These are phyloP conservation scores for Crossocerus cetratus DNA, from an alignment of 2,888 invertebrate species.

Conservation along the genomic window DNA sequence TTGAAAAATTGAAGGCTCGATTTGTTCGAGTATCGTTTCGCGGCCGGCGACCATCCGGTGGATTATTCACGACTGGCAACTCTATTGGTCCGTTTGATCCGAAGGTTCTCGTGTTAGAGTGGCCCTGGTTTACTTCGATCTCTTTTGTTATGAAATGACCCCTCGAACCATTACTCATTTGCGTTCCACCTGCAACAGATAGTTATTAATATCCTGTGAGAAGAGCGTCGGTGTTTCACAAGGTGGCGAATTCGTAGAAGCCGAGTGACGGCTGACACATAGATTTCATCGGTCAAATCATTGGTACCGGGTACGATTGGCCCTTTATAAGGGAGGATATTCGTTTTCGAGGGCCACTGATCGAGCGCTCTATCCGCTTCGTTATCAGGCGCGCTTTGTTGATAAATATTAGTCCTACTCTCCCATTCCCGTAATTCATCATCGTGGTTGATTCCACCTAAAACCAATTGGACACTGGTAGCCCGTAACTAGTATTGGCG, in stretches of 20 bases:
- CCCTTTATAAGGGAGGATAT: slow-evolving; percentile 48
- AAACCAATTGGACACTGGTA: slow-evolving; percentile 13
- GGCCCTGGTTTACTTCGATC: slow-evolving; percentile 63
- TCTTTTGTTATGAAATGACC: slow-evolving; percentile 63
- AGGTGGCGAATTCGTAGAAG: too few relatives aligned
- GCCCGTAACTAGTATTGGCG: not conserved
- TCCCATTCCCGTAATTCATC: slow-evolving; percentile 48
- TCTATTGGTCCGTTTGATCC: slow-evolving; percentile 18
- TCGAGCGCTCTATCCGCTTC: slow-evolving; percentile 55
- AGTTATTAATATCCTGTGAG: too few relatives aligned
- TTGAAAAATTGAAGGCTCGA: not conserved
- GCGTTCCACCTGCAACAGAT: too few relatives aligned
- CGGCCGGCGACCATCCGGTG: slow-evolving; percentile 21
- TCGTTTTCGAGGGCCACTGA: slow-evolving; percentile 59
- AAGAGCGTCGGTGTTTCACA: too few relatives aligned
- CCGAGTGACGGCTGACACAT: too few relatives aligned
- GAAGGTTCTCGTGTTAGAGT: slow-evolving; percentile 60
- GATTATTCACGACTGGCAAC: slow-evolving; percentile 5
- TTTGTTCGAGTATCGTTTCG: slow-evolving; percentile 7
- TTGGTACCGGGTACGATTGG: slow-evolving; percentile 9
- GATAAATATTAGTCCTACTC: slow-evolving; percentile 46
- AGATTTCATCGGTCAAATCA: too few relatives aligned
- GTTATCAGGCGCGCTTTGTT: slow-evolving; percentile 44
- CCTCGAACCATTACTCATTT: slow-evolving; percentile 48
- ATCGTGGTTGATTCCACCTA: slow-evolving; percentile 31